Evolutionary conservation across 2,797 vertebrate genomes (phyloP), one percentile per base, ranked within the genome.

Genomic region (Bovichtus diacanthus): DNA sequence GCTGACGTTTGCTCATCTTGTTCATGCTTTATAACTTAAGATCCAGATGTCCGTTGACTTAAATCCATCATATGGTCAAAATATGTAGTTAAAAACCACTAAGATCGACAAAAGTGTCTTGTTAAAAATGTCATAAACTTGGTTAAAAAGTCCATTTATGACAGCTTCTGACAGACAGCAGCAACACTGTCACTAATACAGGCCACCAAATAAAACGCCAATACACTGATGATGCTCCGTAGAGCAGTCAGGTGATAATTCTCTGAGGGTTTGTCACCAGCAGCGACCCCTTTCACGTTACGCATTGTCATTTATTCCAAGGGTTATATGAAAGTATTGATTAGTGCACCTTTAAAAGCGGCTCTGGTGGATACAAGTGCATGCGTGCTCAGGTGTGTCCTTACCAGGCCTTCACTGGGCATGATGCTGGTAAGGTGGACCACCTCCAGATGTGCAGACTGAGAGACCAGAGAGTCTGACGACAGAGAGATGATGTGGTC

Each of bases 401-500:
- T 86, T 94, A 99, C 97, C 97, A 97, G 78, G 73, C 96, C 96
- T 92, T 97, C 95, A 9, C 93, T 96, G 81, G 95, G 94, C 95
- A 96, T 94, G 74, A 96, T 96, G 92, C 96, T 96, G 91, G 96
- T 96, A 77, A 96, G 94, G 87, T 96, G 96, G 90, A 96, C 96
- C 31, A 97, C 95, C 92, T 97, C 96, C 85, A 97, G 92, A 76
- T 96, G 95, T 61, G 96, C 95, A 21, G 95, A 97, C 88, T 98
- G 97, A 34, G 96, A 96, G 81, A 96, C 96, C 91, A 97, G 91
- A 23, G 96, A 95, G 88, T 98, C 96, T 4, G 97, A 97, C 53
- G 97, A 97, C 81, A 98, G 93, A 8, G 96, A 96, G 90, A 97
- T 96, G 95, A 98, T 97, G 94, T 98, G 97, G 91, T 97, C 96